phyloP scores from a whole-genome alignment of 37 sponge, comb jelly and placozoan species.

The Agelas oroides region DNA sequence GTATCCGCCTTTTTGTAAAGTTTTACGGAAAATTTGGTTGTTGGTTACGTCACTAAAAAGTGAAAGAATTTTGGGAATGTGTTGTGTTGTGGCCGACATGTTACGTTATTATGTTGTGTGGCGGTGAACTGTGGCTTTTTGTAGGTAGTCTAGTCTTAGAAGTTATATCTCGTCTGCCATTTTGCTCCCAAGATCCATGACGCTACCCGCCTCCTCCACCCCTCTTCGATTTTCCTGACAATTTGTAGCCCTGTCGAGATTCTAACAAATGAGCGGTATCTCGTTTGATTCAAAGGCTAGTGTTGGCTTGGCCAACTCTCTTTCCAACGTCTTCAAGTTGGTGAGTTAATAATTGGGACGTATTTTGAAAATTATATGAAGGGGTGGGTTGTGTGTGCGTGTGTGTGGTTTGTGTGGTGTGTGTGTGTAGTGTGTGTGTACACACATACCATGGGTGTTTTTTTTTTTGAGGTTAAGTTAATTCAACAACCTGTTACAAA shows the following conservation, averaged over 20 bases:
- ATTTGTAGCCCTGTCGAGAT: not conserved
- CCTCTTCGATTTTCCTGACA: not conserved
- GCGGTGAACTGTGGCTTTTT: too few species aligned
- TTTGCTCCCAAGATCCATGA: too few species aligned
- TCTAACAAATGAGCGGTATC: conserved; percentile 2
- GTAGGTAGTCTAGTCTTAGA: too few species aligned
- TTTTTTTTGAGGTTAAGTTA: too few species aligned
- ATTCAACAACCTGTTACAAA: too few species aligned
- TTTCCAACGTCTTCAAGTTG: conserved; percentile 80
- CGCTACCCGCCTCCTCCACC: too few species aligned
- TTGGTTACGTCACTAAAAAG: not conserved
- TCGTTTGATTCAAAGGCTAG: conserved; percentile 41
- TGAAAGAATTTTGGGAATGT: conserved; percentile 4
- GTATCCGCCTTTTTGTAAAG: not conserved
- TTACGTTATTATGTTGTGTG: too few species aligned
- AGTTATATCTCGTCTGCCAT: too few species aligned
- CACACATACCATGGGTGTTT: too few species aligned
- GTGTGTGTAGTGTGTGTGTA: not conserved
- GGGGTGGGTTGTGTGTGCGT: not conserved
- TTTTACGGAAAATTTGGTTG: not conserved
- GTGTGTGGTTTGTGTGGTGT: too few species aligned
- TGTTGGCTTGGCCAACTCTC: conserved; percentile 67
- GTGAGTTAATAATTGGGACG: conserved; percentile 35
- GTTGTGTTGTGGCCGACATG: too few species aligned
- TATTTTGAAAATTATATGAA: not conserved